Evolutionary conservation across 2,113 vertebrate genomes (phyloP).

Genomic region (Mastomys coucha): DNA sequence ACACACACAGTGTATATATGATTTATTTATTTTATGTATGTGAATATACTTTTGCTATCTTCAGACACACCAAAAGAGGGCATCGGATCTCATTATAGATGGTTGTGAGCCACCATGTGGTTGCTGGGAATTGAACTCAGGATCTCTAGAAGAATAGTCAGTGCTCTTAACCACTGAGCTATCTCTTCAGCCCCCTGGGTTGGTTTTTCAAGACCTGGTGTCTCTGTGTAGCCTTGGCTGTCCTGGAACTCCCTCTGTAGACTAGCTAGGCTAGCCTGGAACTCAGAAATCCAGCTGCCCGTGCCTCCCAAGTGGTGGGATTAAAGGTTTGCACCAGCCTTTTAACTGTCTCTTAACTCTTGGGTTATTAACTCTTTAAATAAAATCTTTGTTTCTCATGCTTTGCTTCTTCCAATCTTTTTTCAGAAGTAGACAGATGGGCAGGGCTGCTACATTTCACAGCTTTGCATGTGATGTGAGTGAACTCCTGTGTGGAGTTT

Average conservation of each 20-base stretch:
- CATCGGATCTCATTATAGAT: too few relatives aligned
- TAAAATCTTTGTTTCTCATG: neutral
- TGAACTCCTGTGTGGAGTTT: neutral
- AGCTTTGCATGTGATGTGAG: neutral
- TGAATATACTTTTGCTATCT: too few relatives aligned
- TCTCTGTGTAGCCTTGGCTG: neutral
- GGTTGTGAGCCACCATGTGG: too few relatives aligned
- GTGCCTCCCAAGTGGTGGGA: neutral
- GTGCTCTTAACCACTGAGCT: too few relatives aligned
- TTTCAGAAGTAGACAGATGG: neutral
- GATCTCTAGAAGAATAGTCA: too few relatives aligned
- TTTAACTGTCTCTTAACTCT: neutral
- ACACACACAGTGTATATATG: neutral
- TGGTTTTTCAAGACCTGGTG: neutral
- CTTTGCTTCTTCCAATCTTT: constrained; percentile 34
- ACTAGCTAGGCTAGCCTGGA: neutral
- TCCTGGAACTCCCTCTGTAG: neutral
- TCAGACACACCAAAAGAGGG: too few relatives aligned
- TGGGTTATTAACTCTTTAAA: neutral
- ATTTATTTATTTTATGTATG: neutral
- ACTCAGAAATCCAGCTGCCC: neutral
- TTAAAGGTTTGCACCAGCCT: neutral
- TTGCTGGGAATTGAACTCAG: too few relatives aligned
- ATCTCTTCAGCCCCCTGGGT: too few relatives aligned
- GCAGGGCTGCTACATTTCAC: neutral